A percentile compares a stretch with the other conserved stretches of the same genome.
Conservation (phyloP, 2,113 vertebrate genomes). For the Phainopepla nitens region DNA sequence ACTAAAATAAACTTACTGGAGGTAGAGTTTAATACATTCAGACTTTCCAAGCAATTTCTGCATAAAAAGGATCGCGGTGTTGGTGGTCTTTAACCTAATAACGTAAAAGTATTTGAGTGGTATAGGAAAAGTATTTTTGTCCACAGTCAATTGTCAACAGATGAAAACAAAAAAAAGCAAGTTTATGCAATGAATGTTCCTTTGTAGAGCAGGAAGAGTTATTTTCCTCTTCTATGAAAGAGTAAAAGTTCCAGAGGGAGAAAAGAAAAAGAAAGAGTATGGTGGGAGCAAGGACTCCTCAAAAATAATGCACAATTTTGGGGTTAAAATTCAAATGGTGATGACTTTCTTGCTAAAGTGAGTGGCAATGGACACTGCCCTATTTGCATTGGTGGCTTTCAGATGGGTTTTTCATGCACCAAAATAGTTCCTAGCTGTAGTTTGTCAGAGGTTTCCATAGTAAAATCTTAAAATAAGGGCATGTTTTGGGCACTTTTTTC, state of each 20-base stretch:
- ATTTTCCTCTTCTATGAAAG: neutral
- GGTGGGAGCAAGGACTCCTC: neutral
- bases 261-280: neutral
- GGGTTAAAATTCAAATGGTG: neutral
- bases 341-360: neutral
- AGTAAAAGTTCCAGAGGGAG: neutral
- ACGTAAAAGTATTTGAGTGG: neutral
- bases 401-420: neutral
- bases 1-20: neutral
- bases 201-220: neutral
- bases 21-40: neutral
- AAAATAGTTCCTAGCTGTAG: neutral
- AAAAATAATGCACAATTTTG: neutral
- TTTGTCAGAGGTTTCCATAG: neutral
- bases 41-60: neutral
- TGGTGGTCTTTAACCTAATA: neutral
- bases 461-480: neutral
- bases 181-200: neutral
- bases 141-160: neutral
- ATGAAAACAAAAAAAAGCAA: neutral
- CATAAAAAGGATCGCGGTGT: neutral
- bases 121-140: neutral
- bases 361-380: neutral
- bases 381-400: neutral
- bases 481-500: neutral